Percentiles rank a stretch among this genome's conserved stretches.
Conservation (phyloP, 2,113 vertebrate species). For the Oryzias melastigma region DNA sequence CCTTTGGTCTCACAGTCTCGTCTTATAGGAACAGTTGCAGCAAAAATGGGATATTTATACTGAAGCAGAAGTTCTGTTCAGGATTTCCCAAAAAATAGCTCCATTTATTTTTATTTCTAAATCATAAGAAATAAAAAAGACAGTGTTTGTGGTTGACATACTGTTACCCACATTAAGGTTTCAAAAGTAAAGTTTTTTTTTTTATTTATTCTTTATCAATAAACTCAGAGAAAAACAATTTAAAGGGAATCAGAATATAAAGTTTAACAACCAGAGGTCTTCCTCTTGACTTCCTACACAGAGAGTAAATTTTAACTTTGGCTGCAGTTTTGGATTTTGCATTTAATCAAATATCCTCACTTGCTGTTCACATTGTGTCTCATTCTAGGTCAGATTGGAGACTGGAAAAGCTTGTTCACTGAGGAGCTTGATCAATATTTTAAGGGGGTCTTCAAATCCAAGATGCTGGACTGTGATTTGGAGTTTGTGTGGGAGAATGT, state of each 20-base stretch:
- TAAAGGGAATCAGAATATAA: too few relatives aligned
- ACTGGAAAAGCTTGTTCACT: slow-evolving; percentile 83
- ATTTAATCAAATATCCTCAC: too few relatives aligned
- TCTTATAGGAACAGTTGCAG: not conserved
- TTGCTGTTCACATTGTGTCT: not conserved
- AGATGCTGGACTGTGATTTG: slow-evolving; percentile 69
- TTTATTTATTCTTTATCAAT: not conserved
- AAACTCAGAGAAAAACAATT: not conserved
- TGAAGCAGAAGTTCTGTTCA: too few relatives aligned
- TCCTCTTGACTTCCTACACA: too few relatives aligned
- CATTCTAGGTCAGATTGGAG: slow-evolving; percentile 76
- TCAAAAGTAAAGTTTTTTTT: not conserved
- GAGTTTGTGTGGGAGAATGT: slow-evolving; percentile 61
- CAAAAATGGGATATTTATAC: too few relatives aligned
- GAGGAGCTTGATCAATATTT: slow-evolving; percentile 73
- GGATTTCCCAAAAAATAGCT: too few relatives aligned
- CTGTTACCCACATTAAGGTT: not conserved
- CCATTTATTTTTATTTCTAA: too few relatives aligned
- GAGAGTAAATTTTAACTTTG: too few relatives aligned
- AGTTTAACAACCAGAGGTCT: too few relatives aligned
- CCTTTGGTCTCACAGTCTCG: not conserved
- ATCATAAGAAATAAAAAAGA: too few relatives aligned
- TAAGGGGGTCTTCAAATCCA: slow-evolving; percentile 65
- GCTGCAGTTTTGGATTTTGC: too few relatives aligned
- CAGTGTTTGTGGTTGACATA: too few relatives aligned